These are phyloP conservation scores for Nebria salina DNA, from an alignment of 2,888 invertebrate genomes.

Conservation along the genomic window DNA sequence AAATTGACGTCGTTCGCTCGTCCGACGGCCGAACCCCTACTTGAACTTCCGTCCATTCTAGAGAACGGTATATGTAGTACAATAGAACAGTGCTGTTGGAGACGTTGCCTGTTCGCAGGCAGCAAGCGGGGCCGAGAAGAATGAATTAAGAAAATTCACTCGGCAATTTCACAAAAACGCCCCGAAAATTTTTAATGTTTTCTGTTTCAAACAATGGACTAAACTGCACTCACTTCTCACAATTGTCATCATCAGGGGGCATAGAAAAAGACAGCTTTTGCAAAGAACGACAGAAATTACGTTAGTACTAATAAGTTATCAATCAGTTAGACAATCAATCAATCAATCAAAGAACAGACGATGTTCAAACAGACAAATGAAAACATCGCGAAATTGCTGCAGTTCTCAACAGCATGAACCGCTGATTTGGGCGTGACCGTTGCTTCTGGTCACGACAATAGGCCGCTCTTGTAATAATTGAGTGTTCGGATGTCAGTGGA, in stretches of 20 bases:
- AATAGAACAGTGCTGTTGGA: neutral
- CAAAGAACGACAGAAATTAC: neutral
- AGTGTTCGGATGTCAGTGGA: conserved; percentile 47
- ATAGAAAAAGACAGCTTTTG: neutral
- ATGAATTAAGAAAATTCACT: conserved; percentile 29
- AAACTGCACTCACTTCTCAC: conserved; percentile 6
- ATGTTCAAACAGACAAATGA: neutral
- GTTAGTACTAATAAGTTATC: no score
- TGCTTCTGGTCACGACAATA: conserved; percentile 10
- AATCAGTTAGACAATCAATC: neutral
- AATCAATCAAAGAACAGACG: no score
- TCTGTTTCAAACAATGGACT: conserved; percentile 54
- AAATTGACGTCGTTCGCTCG: conserved; percentile 42
- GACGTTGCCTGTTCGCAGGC: neutral
- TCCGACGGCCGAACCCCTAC: conserved; percentile 15
- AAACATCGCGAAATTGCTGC: neutral
- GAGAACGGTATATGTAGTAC: neutral
- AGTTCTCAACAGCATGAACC: conserved; percentile 13
- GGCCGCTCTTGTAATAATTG: conserved; percentile 23
- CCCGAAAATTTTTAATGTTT: conserved; percentile 57
- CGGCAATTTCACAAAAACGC: conserved; percentile 52
- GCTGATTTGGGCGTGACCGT: conserved; percentile 9
- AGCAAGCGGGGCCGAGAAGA: neutral
- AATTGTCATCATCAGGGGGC: conserved; percentile 2
- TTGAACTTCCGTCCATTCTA: conserved; percentile 6